Evolutionary conservation across 2,888 invertebrate species (phyloP).

Genomic region (Apodemia duryi): DNA sequence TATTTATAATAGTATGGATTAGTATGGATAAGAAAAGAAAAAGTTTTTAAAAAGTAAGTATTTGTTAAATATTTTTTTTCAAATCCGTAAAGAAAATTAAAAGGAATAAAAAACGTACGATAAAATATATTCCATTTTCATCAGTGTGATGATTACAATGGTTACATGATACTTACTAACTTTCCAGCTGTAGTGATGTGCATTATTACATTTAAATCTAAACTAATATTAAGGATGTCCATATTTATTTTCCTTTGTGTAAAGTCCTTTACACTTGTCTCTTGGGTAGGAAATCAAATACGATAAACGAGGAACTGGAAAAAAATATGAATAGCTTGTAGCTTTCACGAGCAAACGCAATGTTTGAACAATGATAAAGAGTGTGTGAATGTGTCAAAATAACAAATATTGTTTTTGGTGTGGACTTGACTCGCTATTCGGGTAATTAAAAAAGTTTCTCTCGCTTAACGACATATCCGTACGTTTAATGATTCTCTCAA

Average conservation of each 20-base stretch:
- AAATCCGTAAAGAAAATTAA: too few species aligned
- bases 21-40: too few species aligned
- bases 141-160: too few species aligned
- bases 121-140: too few species aligned
- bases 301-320: slow-evolving; percentile 51
- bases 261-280: slow-evolving; percentile 73
- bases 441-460: slow-evolving; percentile 47
- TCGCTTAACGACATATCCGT: slow-evolving; percentile 14
- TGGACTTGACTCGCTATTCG: slow-evolving; percentile 30
- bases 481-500: slow-evolving; percentile 18
- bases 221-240: slow-evolving; percentile 50
- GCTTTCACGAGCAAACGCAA: slow-evolving; percentile 72
- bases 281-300: slow-evolving; percentile 74
- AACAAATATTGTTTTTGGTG: slow-evolving; percentile 69
- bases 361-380: slow-evolving; percentile 72
- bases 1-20: too few species aligned
- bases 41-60: too few species aligned
- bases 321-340: slow-evolving; percentile 57
- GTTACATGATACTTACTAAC: too few species aligned
- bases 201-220: too few species aligned
- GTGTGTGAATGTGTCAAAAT: slow-evolving; percentile 79
- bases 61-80: too few species aligned
- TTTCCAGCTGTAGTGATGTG: too few species aligned
- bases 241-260: slow-evolving; percentile 60
- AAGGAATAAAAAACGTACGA: too few species aligned